These are phyloP conservation scores for Pollenia angustigena DNA, from an alignment of 2,888 invertebrate species.

Conservation along the genomic window DNA sequence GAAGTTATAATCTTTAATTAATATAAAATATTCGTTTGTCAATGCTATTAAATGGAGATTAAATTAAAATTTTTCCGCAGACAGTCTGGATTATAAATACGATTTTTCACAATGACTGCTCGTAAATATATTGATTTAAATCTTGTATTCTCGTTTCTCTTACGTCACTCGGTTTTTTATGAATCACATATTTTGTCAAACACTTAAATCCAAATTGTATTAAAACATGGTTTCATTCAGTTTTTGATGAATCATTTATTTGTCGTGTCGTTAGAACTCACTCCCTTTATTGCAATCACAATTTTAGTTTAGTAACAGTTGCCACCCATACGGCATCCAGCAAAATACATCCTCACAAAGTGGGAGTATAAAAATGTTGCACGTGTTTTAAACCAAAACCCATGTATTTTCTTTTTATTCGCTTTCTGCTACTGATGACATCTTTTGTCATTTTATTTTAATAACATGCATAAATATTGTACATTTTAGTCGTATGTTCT, in stretches of 20 bases:
- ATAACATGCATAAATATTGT: neutral
- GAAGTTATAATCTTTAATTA: neutral
- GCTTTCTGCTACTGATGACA: conserved; percentile 20
- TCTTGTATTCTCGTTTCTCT: neutral
- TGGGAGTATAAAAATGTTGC: conserved; percentile 48
- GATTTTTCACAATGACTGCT: neutral
- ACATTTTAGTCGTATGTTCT: neutral
- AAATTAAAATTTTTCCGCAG: neutral
- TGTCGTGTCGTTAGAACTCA: neutral
- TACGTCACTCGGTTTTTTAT: neutral
- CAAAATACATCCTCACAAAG: neutral
- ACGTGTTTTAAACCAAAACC: conserved; percentile 42
- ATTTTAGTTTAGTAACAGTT: conserved; percentile 14
- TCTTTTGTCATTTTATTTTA: conserved; percentile 24
- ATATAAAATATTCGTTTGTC: neutral
- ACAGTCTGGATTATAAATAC: conserved; percentile 12
- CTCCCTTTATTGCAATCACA: conserved; percentile 32
- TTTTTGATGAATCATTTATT: conserved; percentile 37
- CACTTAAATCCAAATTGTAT: neutral
- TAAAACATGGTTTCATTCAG: conserved; percentile 10
- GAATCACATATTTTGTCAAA: conserved; percentile 6
- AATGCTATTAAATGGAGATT: neutral
- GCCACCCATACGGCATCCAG: conserved; percentile 28
- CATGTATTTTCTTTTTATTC: conserved; percentile 22
- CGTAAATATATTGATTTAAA: neutral